Base-by-base conservation (phyloP, 2,888 invertebrate species). In the Tricholauxania praeusta region DNA sequence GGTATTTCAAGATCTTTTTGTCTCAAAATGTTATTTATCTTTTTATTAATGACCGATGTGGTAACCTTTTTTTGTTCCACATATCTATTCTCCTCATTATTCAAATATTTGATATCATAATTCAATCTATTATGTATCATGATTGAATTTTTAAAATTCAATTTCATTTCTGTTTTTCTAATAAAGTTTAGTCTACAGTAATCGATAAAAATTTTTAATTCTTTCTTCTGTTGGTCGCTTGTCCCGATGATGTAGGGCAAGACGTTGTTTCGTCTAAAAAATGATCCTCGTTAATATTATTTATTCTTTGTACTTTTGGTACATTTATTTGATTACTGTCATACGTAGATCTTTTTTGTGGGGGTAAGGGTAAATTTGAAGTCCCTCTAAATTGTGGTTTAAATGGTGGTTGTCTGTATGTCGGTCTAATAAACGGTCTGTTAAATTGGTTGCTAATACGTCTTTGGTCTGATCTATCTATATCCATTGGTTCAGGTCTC, bases 171-270 rank as follows among this genome's bases (percentile, higher is more conserved):
- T 15, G 32, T 47, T 15, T 39, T 39, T 14, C 55, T 68, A 6
- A 68, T 51, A 17, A 63, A 49, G 48, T 55, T 55, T 32, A 51
- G 57, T 51, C 49, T 72, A 71, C 67, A 74, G 64, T 72, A 71
- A 22, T 72, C 72, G n/a, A 73, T 69, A 62, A 69, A 55, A n/a
- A 73, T 68, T 64, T 52, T 59, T 19, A 51, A 19, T 69, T 59
- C 52, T 39, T 39, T 39, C 8, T 22, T 22, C 5, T 10, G 6
- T 6, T 8, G 39, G 8, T 10, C 7, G 6, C 8, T 39, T 39
- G 39, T 39, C n/a, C 60, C 51, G 51, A 69, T 51, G 48, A 69
- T 69, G 62, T 62, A 69, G 22, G 51, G 17, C 15, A 62, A 28
- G 60, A 28, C 60, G 10, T 19, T 8, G 39, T 39, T 39, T 39